Conservation (phyloP, 2,888 invertebrate genomes). For the Eristalinus sepulchralis region DNA sequence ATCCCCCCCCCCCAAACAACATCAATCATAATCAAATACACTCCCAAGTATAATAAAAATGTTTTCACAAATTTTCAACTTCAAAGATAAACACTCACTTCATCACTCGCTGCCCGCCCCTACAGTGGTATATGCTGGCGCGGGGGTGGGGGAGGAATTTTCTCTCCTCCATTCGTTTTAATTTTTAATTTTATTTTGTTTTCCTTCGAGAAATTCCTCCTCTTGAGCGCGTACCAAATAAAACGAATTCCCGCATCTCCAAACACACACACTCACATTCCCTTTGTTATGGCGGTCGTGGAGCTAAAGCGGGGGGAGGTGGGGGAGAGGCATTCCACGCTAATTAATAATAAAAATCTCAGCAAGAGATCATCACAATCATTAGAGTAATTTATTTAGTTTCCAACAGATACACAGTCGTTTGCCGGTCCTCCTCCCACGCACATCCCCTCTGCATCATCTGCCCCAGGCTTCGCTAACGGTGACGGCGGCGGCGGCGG, state of each 20-base stretch:
- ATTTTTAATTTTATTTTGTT: constrained; percentile 22
- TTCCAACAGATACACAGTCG: constrained; percentile 46
- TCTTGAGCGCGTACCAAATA: neutral
- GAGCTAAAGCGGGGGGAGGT: neutral
- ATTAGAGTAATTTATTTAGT: constrained; percentile 68
- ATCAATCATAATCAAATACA: constrained; percentile 63
- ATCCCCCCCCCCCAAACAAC: constrained; percentile 28
- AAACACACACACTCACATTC: neutral
- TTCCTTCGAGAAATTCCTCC: constrained; percentile 19
- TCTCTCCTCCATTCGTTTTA: neutral
- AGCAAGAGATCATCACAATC: constrained; percentile 70
- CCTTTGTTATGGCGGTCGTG: neutral
- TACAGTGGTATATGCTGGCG: too few relatives aligned
- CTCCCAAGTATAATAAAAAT: constrained; percentile 59
- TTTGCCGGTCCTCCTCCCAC: neutral
- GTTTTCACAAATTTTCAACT: constrained; percentile 65
- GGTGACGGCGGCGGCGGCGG: neutral
- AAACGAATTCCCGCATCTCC: neutral
- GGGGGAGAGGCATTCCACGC: constrained; percentile 35
- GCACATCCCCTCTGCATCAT: too few relatives aligned
- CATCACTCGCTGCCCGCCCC: constrained; percentile 42
- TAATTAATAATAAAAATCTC: constrained; percentile 71
- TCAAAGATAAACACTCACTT: constrained; percentile 67
- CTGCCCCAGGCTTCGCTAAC: neutral
- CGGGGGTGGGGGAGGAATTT: neutral